These are phyloP conservation scores for Eriocheir sinensis DNA, from an alignment of 1,140 invertebrate genomes.

Conservation along the genomic window DNA sequence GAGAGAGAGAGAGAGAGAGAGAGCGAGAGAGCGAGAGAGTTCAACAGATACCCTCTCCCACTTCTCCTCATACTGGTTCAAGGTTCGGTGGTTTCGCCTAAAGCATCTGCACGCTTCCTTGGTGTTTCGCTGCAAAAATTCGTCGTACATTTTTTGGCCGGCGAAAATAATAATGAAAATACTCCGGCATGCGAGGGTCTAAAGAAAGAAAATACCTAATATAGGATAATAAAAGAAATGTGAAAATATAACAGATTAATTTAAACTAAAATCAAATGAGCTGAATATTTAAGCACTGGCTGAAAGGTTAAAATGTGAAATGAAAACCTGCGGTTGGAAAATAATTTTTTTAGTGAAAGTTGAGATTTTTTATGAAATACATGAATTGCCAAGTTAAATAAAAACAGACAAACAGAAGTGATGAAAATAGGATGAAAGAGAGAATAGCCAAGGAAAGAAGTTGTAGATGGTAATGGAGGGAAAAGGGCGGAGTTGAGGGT, in stretches of 20 bases:
- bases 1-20: not conserved
- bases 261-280: too few species aligned
- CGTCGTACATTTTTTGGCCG: not conserved
- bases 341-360: too few species aligned
- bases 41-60: not conserved
- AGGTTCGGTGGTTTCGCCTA: slow-evolving; percentile 11
- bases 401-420: not conserved
- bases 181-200: too few species aligned
- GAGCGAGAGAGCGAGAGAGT: not conserved
- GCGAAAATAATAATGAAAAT: not conserved
- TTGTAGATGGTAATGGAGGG: not conserved
- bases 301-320: too few species aligned
- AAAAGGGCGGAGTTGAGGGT: not conserved
- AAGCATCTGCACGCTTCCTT: slow-evolving; percentile 20
- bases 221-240: not conserved
- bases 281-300: too few species aligned
- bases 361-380: too few species aligned
- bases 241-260: too few species aligned
- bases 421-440: not conserved
- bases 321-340: too few species aligned
- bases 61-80: not conserved
- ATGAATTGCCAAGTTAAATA: too few species aligned
- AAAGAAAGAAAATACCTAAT: too few species aligned
- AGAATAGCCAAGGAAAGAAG: not conserved
- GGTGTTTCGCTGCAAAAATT: not conserved